Base-by-base conservation (phyloP, 2,113 vertebrate genomes). In the Cromileptes altivelis region DNA sequence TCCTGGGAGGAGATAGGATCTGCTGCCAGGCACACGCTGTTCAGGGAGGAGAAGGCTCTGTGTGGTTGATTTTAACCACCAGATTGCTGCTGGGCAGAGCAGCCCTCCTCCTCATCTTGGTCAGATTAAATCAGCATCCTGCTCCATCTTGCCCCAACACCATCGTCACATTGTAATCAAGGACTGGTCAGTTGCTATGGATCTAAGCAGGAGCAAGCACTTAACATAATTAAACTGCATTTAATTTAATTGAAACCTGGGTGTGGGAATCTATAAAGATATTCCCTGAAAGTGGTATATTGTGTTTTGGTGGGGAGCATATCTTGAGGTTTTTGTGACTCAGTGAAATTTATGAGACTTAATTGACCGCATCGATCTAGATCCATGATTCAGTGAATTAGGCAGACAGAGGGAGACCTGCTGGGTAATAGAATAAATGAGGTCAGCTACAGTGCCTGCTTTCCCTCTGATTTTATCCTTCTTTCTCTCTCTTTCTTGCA, bases 221-320 rank as follows among this genome's bases (percentile, higher is more conserved):
- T 91, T 82, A 77, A 60, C 25, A 70, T 90, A 87, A 92, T 90
- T 88, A 85, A 84, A 91, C 15, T 73, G 77, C 57, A 42, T 77
- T 85, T 84, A 25, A 82, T 82, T 74, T 25, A 12, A 82, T 2
- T 81, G 78, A 82, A 78, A 64, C 65, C 42, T 33, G 40, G 68
- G 30, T 75, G 49, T 67, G 45, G 25, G 62, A 70, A 64, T 78
- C 68, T 70, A 53, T 79, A 47, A 67, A 82, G 84, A 70, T 49
- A 70, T 82, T 84, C 37, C 55, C 49, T 68, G 61, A 63, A 81
- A 75, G 19, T 60, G 70, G 70, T 75, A 52, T 45, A 18, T 62
- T 61, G 25, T 61, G 23, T 75, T 79, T 62, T 30, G 4, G 25
- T 50, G 37, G 50, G 23, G 61, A 21, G 78, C 72, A 21, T 73